These are phyloP conservation scores for Zaprionus davidi DNA, from an alignment of 1,140 invertebrate species.

Conservation along the genomic window DNA sequence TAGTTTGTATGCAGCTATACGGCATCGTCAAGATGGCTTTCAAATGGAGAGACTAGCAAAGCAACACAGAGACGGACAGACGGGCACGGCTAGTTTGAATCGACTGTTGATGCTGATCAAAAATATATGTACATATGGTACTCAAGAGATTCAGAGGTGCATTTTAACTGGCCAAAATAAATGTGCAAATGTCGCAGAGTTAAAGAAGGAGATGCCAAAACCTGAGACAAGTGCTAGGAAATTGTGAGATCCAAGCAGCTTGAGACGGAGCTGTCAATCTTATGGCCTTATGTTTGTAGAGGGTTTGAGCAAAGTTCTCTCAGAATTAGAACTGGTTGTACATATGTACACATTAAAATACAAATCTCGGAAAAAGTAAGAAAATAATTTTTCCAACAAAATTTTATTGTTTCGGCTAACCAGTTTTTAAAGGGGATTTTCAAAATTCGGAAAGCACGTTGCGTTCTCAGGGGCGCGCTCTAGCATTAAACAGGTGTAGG, in stretches of 20 bases:
- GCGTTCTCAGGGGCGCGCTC: conserved; percentile 1
- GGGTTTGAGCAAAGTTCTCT: conserved; percentile 25
- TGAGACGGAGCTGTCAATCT: conserved; percentile 14
- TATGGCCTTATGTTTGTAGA: not conserved
- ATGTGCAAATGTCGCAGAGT: no score
- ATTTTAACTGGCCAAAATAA: no score
- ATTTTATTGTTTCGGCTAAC: conserved; percentile 23
- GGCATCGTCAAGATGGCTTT: no score
- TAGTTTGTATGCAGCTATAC: no score
- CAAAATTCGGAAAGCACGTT: conserved; percentile 15
- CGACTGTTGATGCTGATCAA: no score
- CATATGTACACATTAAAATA: conserved; percentile 46
- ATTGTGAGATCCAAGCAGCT: conserved; percentile 15
- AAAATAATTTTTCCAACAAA: conserved; percentile 14
- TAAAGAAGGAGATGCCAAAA: no score
- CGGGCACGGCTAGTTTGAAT: no score
- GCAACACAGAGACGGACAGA: no score
- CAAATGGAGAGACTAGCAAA: no score
- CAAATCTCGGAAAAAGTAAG: conserved; percentile 58
- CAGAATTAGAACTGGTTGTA: conserved; percentile 53
- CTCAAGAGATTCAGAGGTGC: no score
- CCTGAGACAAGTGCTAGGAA: no score
- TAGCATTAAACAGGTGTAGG: not conserved
- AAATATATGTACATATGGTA: no score
- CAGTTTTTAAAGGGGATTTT: conserved; percentile 1